Conservation (phyloP, 2,797 vertebrate genomes). For the Arrhamphus sclerolepis region DNA sequence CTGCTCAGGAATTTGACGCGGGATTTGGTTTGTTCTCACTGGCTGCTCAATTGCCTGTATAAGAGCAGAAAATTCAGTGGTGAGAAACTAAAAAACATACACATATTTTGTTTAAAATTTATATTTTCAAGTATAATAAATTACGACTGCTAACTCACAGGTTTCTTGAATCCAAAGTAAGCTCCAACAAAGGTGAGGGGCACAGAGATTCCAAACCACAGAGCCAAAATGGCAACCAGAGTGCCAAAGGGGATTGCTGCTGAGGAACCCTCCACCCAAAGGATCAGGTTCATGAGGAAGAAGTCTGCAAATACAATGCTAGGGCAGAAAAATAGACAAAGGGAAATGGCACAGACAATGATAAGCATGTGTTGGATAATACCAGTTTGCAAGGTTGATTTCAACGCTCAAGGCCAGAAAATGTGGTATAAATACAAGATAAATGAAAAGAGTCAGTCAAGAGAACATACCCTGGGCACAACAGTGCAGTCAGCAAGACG, state of each 20-base stretch:
- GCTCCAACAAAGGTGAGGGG: slow-evolving; percentile 89
- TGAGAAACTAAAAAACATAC: not conserved
- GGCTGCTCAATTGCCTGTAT: slow-evolving; percentile 86
- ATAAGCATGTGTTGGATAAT: not conserved
- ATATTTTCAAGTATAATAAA: not conserved
- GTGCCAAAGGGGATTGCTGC: slow-evolving; percentile 90
- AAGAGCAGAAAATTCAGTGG: not conserved
- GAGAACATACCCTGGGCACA: slow-evolving; percentile 88
- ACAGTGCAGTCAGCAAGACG: slow-evolving; percentile 88
- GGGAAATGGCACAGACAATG: slow-evolving; percentile 8
- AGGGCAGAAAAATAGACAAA: slow-evolving; percentile 4
- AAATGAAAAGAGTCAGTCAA: not conserved
- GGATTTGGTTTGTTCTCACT: slow-evolving; percentile 89
- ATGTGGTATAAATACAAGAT: not conserved
- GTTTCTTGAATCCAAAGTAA: slow-evolving; percentile 92
- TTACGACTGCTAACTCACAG: slow-evolving; percentile 72
- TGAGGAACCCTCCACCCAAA: slow-evolving; percentile 91
- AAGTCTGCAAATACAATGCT: slow-evolving; percentile 94
- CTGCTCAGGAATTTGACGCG: slow-evolving; percentile 87
- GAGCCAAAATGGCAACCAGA: slow-evolving; percentile 86
- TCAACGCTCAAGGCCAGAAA: not conserved
- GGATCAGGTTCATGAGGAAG: slow-evolving; percentile 94
- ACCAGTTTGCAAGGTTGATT: not conserved
- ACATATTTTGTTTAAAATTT: not conserved
- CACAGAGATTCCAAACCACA: slow-evolving; percentile 94